These are phyloP conservation scores for Rhopalosiphum nymphaeae DNA, from an alignment of 2,888 invertebrate species.

Conservation along the genomic window DNA sequence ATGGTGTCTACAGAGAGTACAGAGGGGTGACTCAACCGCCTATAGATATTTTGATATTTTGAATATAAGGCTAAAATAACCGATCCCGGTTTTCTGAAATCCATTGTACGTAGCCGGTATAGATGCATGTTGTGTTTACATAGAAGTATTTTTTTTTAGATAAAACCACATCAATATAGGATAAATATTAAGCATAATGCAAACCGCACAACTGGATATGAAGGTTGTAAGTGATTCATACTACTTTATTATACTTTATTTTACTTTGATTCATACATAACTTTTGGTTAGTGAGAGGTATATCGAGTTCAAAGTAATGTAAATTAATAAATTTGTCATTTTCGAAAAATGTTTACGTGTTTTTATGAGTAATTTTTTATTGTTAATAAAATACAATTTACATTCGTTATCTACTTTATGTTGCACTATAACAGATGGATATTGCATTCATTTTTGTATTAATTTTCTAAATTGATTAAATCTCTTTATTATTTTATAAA, in stretches of 20 bases:
- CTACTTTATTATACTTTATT: too few relatives aligned
- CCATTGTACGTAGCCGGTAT: not conserved
- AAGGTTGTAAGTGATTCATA: not conserved
- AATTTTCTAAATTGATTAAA: not conserved
- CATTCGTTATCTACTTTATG: not conserved
- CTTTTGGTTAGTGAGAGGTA: not conserved
- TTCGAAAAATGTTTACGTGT: not conserved
- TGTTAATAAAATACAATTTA: not conserved
- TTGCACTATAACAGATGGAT: not conserved
- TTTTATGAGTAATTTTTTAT: not conserved
- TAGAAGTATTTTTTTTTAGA: not conserved
- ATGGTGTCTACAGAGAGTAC: not conserved
- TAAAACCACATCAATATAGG: not conserved
- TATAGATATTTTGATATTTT: not conserved
- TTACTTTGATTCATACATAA: too few relatives aligned
- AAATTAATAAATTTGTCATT: not conserved
- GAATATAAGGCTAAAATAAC: not conserved
- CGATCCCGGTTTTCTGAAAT: not conserved
- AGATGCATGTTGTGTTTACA: not conserved
- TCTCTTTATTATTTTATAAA: not conserved
- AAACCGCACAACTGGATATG: not conserved
- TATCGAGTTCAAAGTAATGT: not conserved
- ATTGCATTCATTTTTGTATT: not conserved
- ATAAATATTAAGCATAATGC: not conserved
- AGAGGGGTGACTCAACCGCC: not conserved